A percentile compares a stretch with the other conserved stretches of the same genome.
phyloP scores from a whole-genome alignment of 2,113 vertebrate genomes.

The Morone saxatilis region DNA sequence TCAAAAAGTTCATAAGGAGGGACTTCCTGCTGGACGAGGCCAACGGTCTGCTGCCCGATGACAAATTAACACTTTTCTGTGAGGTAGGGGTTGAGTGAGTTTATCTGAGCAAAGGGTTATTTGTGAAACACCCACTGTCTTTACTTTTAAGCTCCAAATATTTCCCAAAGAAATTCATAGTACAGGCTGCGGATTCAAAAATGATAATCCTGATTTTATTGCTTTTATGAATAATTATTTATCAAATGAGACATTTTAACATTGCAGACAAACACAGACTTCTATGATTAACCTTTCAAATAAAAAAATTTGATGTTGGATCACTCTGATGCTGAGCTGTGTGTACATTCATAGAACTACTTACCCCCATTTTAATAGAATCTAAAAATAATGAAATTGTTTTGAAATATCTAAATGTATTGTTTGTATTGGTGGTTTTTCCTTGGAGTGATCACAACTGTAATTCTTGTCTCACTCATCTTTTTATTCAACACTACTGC shows the following conservation, averaged over 20 bases:
- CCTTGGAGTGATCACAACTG: conserved; percentile 40
- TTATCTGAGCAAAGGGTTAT: background rate
- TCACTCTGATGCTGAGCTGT: background rate
- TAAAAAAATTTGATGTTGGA: background rate
- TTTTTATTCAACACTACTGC: conserved; percentile 48
- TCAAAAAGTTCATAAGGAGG: conserved; percentile 94
- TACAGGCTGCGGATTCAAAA: conserved; percentile 2
- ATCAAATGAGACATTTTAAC: conserved; percentile 15
- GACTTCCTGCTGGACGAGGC: conserved; percentile 94
- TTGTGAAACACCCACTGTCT: conserved; percentile 2
- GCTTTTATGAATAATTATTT: conserved; percentile 20
- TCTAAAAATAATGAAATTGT: background rate
- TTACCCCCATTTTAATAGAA: conserved; percentile 27
- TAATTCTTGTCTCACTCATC: conserved; percentile 46
- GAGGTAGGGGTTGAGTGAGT: conserved; percentile 84
- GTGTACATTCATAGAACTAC: conserved; percentile 12
- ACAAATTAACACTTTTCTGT: conserved; percentile 94
- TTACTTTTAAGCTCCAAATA: background rate
- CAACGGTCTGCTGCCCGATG: conserved; percentile 92
- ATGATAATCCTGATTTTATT: conserved; percentile 44
- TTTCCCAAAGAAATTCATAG: background rate
- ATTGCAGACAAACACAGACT: conserved; percentile 20
- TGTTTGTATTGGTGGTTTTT: conserved; percentile 42
- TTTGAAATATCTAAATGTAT: conserved; percentile 22
- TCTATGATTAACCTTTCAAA: conserved; percentile 13